Conservation (phyloP, 2,888 invertebrate species). For the Rhabditoides inermis region DNA sequence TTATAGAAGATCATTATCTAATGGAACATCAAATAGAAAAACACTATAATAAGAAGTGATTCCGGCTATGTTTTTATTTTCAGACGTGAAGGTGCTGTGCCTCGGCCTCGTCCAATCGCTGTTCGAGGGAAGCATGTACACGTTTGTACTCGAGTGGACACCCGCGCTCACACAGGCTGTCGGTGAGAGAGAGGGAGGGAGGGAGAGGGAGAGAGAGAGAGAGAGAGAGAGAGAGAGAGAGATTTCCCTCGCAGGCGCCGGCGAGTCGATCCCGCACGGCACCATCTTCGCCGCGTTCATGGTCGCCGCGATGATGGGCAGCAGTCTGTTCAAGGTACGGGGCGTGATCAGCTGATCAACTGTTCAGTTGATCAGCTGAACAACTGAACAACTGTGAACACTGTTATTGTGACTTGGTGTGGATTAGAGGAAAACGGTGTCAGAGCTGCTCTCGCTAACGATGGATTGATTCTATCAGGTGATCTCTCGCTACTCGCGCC, state of each 20-base stretch:
- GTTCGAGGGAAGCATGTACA: constrained; percentile 59
- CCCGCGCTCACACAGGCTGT: constrained; percentile 54
- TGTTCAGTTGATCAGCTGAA: too few species aligned
- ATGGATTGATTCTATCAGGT: too few species aligned
- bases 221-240: too few species aligned
- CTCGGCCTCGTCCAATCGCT: constrained; percentile 57
- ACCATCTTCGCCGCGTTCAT: constrained; percentile 58
- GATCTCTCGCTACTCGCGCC: constrained; percentile 20
- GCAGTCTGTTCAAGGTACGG: constrained; percentile 55
- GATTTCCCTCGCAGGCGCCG: constrained; percentile 18
- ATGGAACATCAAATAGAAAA: too few species aligned
- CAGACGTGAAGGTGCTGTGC: constrained; percentile 56
- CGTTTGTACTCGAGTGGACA: constrained; percentile 59
- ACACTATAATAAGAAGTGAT: too few species aligned
- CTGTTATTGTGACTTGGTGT: too few species aligned
- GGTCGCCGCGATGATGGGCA: constrained; percentile 58
- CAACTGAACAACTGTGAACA: too few species aligned
- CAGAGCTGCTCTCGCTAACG: too few species aligned
- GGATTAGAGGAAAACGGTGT: too few species aligned
- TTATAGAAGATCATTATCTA: too few species aligned
- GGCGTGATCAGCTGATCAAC: too few species aligned
- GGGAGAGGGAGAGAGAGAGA: neutral
- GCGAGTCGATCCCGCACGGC: constrained; percentile 56
- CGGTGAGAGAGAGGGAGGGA: neutral
- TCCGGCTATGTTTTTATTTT: too few species aligned